Percentiles rank a stretch among this genome's conserved stretches.
Conservation (phyloP, 92 coral and sea anemone genomes). For the Epizoanthus ramosus region DNA sequence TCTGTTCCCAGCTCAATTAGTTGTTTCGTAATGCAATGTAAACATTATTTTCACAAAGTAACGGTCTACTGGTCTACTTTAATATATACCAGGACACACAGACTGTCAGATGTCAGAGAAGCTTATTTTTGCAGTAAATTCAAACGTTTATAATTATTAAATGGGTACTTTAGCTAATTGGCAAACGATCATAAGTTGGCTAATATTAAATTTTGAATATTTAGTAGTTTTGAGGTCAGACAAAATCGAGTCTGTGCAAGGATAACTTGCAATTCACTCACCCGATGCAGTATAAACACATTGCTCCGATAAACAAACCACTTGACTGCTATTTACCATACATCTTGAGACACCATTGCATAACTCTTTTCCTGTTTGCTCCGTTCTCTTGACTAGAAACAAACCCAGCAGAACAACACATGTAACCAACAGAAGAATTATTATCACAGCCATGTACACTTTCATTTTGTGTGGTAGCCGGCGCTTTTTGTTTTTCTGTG, state of each 20-base stretch:
- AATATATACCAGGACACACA: too few relatives aligned
- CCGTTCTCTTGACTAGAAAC: constrained; percentile 45
- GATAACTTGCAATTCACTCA: constrained; percentile 16
- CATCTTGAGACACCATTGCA: background rate
- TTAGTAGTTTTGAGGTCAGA: background rate
- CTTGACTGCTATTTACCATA: constrained; percentile 9
- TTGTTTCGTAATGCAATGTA: background rate
- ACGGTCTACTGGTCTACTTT: background rate
- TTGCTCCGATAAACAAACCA: constrained; percentile 39
- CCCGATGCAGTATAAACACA: constrained; percentile 74
- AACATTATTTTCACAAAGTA: background rate
- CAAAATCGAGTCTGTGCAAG: background rate
- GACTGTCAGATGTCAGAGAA: too few relatives aligned
- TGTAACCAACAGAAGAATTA: constrained; percentile 46
- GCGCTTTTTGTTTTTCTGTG: background rate
- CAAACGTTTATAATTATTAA: background rate
- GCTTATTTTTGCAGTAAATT: too few relatives aligned
- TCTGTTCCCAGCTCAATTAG: background rate
- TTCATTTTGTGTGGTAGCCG: background rate
- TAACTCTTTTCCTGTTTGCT: background rate
- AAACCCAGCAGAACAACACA: constrained; percentile 58
- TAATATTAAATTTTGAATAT: background rate
- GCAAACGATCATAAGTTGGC: background rate
- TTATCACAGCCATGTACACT: constrained; percentile 41
- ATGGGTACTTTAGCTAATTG: background rate